Base-by-base conservation (phyloP, 2,113 vertebrate species). In the Calyptomena viridis region DNA sequence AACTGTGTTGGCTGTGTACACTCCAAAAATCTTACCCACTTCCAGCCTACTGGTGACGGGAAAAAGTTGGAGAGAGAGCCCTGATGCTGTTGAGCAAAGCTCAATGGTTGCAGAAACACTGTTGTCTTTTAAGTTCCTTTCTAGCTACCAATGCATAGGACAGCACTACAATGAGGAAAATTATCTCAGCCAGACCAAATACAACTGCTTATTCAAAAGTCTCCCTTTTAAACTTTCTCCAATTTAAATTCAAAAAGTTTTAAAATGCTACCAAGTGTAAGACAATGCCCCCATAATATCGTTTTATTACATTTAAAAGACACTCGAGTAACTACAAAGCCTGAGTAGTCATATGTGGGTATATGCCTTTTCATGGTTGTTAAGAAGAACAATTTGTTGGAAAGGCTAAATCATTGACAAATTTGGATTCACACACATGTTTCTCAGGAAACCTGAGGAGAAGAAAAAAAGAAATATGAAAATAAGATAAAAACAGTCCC, bases 311-410 rank as follows among this genome's bases (percentile, higher is more conserved):
- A 8, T 37, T 77, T 46, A 78, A 9, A 20, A 76, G 17, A 27
- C 3, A 18, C 3, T 76, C 6, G 27, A 47, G 5, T 46, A 56
- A 22, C 15, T 28, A 33, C 15, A 71, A 69, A 82, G 6, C 4
- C 16, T 1, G 0, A 7, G 4, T 27, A 77, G 7, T 31, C 11
- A 9, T 14, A 14, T 8, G 8, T 53, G 39, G 6, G 4, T n/a
- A 25, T 15, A 23, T 21, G 6, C 46, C 11, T 40, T 83, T 66
- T 52, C 40, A 11, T 53, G 9, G 12, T 49, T 62, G 7, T 39
- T 53, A 30, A 24, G 16, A 37, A 64, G 21, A 22, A n/a, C 4
- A 18, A 1, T 27, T 5, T 31, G 10, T 5, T 72, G 21, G 9
- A 72, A 67, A 46, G 13, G 11, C 23, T 72, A 75, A 86, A 67